Percentiles rank a stretch among this genome's conserved stretches.
Evolutionary conservation across 2,888 invertebrate species (phyloP).

Genomic region (Cheilosia impressa): DNA sequence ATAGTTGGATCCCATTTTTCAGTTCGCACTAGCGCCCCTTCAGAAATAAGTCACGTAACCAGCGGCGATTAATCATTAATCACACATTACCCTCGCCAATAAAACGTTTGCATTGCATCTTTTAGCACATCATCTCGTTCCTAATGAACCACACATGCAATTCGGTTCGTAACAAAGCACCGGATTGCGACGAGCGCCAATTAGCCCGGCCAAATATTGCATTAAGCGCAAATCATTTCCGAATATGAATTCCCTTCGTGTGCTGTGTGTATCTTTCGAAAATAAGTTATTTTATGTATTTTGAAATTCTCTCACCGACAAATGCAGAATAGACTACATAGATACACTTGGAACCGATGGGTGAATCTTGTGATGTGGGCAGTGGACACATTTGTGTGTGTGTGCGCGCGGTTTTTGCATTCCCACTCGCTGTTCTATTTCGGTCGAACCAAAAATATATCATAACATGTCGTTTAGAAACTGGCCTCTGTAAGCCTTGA

Average conservation of each 20-base stretch:
- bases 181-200: conserved; percentile 56
- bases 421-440: conserved; percentile 31
- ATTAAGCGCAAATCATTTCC: conserved; percentile 54
- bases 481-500: conserved; percentile 21
- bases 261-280: conserved; percentile 26
- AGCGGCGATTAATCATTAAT: too few species aligned
- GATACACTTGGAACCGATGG: neutral
- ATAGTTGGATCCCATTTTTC: too few species aligned
- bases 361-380: conserved; percentile 25
- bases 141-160: neutral
- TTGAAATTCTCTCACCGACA: conserved; percentile 15
- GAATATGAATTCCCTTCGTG: conserved; percentile 60
- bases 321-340: neutral
- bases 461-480: conserved; percentile 37
- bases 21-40: too few species aligned
- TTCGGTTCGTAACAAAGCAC: conserved; percentile 51
- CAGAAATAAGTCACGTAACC: too few species aligned
- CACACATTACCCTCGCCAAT: neutral
- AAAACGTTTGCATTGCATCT: neutral
- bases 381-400: conserved; percentile 13
- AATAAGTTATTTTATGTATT: conserved; percentile 27
- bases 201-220: conserved; percentile 70
- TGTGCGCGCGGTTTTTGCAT: conserved; percentile 8
- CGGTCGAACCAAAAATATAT: conserved; percentile 35
- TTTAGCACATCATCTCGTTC: neutral